phyloP scores from a whole-genome alignment of 2,113 vertebrate species.

The Ceuthmochares aereus region DNA sequence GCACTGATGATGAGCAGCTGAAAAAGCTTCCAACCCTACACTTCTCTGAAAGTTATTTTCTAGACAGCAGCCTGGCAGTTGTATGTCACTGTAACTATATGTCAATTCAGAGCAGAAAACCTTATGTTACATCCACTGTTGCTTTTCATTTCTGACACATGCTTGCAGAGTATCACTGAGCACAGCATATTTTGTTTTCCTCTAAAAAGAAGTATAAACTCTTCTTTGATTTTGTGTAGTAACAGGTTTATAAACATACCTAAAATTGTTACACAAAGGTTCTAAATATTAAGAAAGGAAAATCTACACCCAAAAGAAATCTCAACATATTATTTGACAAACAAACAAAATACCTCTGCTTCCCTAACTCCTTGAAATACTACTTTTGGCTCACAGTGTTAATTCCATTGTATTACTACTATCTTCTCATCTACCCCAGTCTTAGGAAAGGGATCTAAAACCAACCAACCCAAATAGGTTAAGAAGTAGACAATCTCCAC shows the following conservation, averaged over 20 bases:
- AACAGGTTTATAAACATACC: not conserved
- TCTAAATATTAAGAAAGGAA: not conserved
- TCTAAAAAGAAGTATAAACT: not conserved
- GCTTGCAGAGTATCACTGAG: not conserved
- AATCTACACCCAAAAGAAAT: not conserved
- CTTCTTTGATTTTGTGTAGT: not conserved
- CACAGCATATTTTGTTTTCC: not conserved
- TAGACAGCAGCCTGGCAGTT: not conserved
- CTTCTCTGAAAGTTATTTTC: not conserved
- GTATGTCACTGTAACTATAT: not conserved
- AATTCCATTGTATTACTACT: not conserved
- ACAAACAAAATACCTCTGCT: not conserved
- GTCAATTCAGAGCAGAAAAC: not conserved
- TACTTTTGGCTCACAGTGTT: not conserved
- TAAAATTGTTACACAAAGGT: not conserved
- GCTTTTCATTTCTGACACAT: not conserved
- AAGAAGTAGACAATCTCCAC: not conserved
- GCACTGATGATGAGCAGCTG: not conserved
- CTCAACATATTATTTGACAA: not conserved
- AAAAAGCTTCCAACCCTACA: accelerated
- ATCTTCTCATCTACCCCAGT: conserved; percentile 25
- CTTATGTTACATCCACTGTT: not conserved
- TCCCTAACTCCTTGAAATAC: not conserved
- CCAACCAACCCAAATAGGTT: not conserved
- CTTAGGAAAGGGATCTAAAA: not conserved